Evolutionary conservation across 2,797 vertebrate species (phyloP), one percentile per base, ranked within the genome.

Genomic region (Allobates femoralis): DNA sequence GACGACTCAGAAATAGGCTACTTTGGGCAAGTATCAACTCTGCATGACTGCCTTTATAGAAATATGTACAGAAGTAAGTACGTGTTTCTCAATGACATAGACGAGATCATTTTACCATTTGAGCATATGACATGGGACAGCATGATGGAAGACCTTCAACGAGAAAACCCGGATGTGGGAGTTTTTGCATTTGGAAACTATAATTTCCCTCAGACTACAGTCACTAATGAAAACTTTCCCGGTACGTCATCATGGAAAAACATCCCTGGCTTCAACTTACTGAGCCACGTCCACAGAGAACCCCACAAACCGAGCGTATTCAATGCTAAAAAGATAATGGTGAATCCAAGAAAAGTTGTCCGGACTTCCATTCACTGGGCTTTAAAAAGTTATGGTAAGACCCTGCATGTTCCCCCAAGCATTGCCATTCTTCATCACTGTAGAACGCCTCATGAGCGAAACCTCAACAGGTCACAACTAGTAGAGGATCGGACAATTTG

Each of bases 131-230:
- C 91, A 73, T 94, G 94, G 91, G 90, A 90, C 73, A 83, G 89
- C 11, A 88, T 94, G 89, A 93, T 95, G 91, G 87, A 81, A 11
- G 84, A 89, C 11, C 91, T 94, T 62, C 90, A 93, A 79, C 8
- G 85, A 34, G 30, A 92, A 67, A 78, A 94, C 50, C 90, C 91
- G 0, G 34, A 91, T 53, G 85, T 86, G 0, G 90, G 88, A 0
- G 79, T 94, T 85, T 96, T 95, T 81, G 84, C 92, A n/a, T 93
- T 96, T 84, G 92, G 95, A 90, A 95, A 93, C 81, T 93, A 94
- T 14, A 89, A 95, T 89, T 95, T 96, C 75, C 94, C 94, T 10
- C 89, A 93, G 84, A 93, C 87, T 92, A 1, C 91, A 88, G 95
- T 95, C 69, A 93, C 88, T 80, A 92, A 93, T 10, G 86, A 86